phyloP scores from a whole-genome alignment of 2,797 vertebrate genomes.

The Sciurus vulgaris region DNA sequence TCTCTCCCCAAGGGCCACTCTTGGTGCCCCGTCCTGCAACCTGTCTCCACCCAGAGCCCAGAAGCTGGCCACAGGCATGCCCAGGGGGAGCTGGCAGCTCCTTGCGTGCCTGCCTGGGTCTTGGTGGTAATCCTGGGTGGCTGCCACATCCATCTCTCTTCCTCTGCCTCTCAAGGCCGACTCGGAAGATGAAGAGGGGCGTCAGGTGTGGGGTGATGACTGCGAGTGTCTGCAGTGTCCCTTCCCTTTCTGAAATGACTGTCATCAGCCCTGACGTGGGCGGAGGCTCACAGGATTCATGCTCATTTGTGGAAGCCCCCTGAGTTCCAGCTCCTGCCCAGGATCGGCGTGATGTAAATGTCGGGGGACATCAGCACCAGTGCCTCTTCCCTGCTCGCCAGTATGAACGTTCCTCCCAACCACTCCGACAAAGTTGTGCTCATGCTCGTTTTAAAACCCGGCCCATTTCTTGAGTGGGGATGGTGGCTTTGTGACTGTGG shows the following conservation, averaged over 20 bases:
- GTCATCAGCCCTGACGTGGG: conserved; percentile 56
- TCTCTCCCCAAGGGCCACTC: background rate
- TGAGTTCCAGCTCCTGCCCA: conserved; percentile 36
- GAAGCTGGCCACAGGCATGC: fast-evolving
- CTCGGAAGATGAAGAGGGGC: conserved; percentile 78
- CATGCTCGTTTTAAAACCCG: fast-evolving
- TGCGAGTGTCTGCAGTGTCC: conserved; percentile 77
- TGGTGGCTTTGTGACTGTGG: background rate
- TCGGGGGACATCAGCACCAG: background rate
- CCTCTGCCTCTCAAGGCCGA: conserved; percentile 71
- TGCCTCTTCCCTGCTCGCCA: background rate
- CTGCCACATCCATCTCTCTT: conserved; percentile 46
- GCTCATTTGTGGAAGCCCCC: conserved; percentile 60
- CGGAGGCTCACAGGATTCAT: conserved; percentile 19
- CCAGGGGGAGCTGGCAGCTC: background rate
- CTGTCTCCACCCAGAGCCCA: background rate
- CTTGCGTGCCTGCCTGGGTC: background rate
- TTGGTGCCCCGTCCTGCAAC: fast-evolving
- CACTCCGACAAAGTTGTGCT: fast-evolving
- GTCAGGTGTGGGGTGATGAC: conserved; percentile 69
- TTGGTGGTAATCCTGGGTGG: background rate
- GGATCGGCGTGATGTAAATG: background rate
- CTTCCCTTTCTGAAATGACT: conserved; percentile 72
- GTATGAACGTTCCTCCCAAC: background rate
- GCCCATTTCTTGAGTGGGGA: fast-evolving